Evolutionary conservation across 2,888 invertebrate genomes (phyloP).

Genomic region (Eudiplozoon nipponicum): DNA sequence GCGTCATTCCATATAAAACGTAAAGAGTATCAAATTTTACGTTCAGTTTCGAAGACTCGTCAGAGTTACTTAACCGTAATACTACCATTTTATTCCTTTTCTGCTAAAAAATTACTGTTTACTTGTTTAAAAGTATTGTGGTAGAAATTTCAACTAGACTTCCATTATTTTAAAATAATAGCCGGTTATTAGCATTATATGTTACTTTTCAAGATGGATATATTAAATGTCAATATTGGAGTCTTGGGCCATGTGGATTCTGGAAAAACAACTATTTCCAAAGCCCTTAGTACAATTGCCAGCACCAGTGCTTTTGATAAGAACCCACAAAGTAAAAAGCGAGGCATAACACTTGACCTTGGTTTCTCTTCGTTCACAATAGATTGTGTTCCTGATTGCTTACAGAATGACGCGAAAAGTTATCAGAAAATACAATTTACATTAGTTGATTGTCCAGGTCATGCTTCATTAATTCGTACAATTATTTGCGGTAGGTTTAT

Average conservation of each 20-base stretch:
- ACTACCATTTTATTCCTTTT: no score
- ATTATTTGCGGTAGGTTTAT: no score
- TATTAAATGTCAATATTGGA: conserved; percentile 39
- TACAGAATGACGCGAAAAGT: conserved; percentile 4
- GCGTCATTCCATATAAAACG: no score
- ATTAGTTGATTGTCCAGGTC: conserved; percentile 45
- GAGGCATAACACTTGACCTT: conserved; percentile 43
- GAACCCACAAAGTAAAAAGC: conserved; percentile 39
- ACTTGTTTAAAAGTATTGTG: no score
- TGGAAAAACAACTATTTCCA: conserved; percentile 41
- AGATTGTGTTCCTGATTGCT: conserved; percentile 21
- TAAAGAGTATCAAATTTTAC: no score
- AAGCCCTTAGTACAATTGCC: conserved; percentile 35
- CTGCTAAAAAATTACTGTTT: no score
- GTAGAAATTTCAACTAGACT: no score
- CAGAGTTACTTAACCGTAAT: no score
- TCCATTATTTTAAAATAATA: no score
- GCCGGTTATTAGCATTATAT: no score
- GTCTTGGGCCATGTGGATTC: conserved; percentile 44
- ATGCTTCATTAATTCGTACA: conserved; percentile 41
- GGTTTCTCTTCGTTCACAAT: conserved; percentile 38
- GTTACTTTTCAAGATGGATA: not conserved
- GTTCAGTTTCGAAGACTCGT: no score
- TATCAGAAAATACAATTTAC: conserved; percentile 34
- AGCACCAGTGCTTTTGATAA: conserved; percentile 46